Evolutionary conservation across 1,140 invertebrate species (phyloP).

Genomic region (Spodoptera frugiperda): DNA sequence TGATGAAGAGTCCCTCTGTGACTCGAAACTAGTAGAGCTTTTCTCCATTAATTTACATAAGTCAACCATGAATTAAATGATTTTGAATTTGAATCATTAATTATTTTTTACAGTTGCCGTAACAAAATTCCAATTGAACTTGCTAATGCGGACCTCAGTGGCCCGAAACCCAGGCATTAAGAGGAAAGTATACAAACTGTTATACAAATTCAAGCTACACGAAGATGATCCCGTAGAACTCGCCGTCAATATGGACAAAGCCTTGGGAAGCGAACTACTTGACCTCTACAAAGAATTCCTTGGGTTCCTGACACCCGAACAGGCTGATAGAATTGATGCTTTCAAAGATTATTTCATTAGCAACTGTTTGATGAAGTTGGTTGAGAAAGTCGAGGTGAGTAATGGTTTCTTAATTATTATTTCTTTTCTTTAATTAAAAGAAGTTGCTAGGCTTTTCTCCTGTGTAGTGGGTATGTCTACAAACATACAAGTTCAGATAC

Average conservation of each 20-base stretch:
- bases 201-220: slow-evolving; percentile 59
- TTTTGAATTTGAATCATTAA: too few relatives aligned
- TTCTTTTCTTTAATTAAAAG: not conserved
- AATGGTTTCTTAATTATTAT: not conserved
- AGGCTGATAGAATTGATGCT: slow-evolving; percentile 65
- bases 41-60: too few relatives aligned
- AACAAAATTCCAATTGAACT: slow-evolving; percentile 48
- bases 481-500: too few relatives aligned
- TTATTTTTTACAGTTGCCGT: slow-evolving; percentile 65
- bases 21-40: too few relatives aligned
- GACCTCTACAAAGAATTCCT: slow-evolving; percentile 72
- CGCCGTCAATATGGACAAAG: slow-evolving; percentile 49
- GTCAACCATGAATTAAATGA: too few relatives aligned
- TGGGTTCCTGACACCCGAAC: slow-evolving; percentile 69
- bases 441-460: too few relatives aligned
- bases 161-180: slow-evolving; percentile 53
- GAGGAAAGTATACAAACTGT: slow-evolving; percentile 43
- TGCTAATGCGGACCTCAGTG: slow-evolving; percentile 50
- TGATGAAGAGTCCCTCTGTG: too few relatives aligned
- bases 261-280: slow-evolving; percentile 55
- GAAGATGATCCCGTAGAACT: slow-evolving; percentile 55
- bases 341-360: slow-evolving; percentile 71
- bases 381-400: slow-evolving; percentile 69
- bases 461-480: too few relatives aligned
- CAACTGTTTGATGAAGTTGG: slow-evolving; percentile 60